phyloP scores from a whole-genome alignment of 2,113 vertebrate genomes.

The Ochotona curzoniae region DNA sequence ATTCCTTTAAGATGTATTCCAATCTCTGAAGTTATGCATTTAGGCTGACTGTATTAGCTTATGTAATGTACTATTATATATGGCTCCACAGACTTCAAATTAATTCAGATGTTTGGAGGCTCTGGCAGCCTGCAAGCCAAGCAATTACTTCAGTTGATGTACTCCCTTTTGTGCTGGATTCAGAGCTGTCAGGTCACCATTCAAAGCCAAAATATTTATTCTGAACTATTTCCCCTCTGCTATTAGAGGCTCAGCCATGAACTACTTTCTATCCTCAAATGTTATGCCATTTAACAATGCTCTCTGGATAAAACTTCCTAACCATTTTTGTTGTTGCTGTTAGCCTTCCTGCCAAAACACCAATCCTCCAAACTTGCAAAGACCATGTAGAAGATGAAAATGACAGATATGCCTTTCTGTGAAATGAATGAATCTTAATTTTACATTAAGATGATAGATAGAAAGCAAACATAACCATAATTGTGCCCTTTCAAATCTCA shows the following conservation, averaged over 20 bases:
- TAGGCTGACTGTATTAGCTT: slow-evolving; percentile 19
- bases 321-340: neutral
- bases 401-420: neutral
- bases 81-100: slow-evolving; percentile 48
- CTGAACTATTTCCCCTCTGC: neutral
- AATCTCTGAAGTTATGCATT: slow-evolving; percentile 1
- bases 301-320: neutral
- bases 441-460: neutral
- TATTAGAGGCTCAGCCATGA: neutral
- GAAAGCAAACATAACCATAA: neutral
- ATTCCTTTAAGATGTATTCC: slow-evolving; percentile 19
- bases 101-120: neutral
- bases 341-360: neutral
- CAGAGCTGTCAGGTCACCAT: neutral
- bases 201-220: slow-evolving; percentile 49
- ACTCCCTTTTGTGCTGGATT: slow-evolving; percentile 27
- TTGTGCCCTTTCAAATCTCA: slow-evolving; percentile 13
- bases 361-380: neutral
- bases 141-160: slow-evolving; percentile 53
- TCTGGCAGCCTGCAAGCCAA: slow-evolving; percentile 45
- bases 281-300: neutral
- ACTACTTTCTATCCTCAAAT: neutral
- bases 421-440: slow-evolving; percentile 22
- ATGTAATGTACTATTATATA: slow-evolving; percentile 40
- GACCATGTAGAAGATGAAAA: neutral